Conservation (phyloP, 2,113 vertebrate species). For the Brevimyrus niger region DNA sequence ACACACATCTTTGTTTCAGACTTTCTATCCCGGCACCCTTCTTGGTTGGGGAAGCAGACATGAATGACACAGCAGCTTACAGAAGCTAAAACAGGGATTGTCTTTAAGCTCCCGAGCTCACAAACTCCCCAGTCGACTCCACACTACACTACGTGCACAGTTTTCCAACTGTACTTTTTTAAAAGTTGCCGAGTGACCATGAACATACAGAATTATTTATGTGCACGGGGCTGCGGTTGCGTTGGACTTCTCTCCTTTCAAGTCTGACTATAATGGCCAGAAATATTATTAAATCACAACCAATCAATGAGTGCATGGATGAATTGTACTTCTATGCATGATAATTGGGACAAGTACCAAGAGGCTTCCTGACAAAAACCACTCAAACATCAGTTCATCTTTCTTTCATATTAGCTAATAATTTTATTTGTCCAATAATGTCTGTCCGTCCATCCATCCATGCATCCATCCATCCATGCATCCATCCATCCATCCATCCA, state of each 20-base stretch:
- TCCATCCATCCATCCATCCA: not conserved
- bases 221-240: not conserved
- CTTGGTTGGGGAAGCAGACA: not conserved
- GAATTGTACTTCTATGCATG: not conserved
- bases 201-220: slow-evolving; percentile 2
- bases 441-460: not conserved
- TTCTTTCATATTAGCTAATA: not conserved
- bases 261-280: not conserved
- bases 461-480: not conserved
- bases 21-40: not conserved
- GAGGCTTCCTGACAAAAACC: not conserved
- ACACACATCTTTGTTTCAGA: not conserved
- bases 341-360: not conserved
- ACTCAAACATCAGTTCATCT: not conserved
- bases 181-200: slow-evolving; percentile 4
- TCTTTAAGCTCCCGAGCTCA: not conserved
- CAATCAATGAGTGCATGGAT: not conserved
- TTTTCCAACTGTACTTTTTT: not conserved
- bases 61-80: slow-evolving; percentile 2
- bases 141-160: not conserved
- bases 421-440: not conserved
- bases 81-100: slow-evolving; percentile 10
- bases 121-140: not conserved
- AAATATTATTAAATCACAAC: not conserved
- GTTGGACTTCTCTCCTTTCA: not conserved